A percentile compares a stretch with the other conserved stretches of the same genome.
Evolutionary conservation across 2,113 vertebrate species (phyloP).

Genomic region (Syrrhaptes paradoxus): DNA sequence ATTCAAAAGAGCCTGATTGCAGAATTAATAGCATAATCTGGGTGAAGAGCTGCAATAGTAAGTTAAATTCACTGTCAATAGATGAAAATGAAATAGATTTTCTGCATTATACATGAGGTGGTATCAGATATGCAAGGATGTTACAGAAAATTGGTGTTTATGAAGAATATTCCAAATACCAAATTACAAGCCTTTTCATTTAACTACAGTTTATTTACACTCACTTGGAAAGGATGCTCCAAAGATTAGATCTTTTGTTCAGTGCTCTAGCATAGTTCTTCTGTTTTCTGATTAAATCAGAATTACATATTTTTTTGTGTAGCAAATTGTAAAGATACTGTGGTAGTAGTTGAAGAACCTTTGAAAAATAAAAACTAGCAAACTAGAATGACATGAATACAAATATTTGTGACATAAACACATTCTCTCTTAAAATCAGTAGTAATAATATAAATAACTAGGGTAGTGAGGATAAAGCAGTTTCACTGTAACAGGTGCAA

Average conservation of each 20-base stretch:
- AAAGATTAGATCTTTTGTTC: constrained; percentile 74
- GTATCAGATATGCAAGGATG: constrained; percentile 76
- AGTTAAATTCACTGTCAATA: constrained; percentile 80
- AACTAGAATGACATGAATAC: constrained; percentile 9
- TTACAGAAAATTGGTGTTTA: constrained; percentile 79
- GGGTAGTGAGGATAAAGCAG: background rate
- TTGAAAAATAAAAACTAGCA: constrained; percentile 24
- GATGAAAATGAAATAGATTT: constrained; percentile 78
- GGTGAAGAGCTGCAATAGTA: constrained; percentile 67
- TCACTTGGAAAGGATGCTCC: constrained; percentile 63
- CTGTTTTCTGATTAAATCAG: constrained; percentile 61
- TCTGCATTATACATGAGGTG: constrained; percentile 80
- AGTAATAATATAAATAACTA: constrained; percentile 1
- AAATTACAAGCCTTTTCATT: constrained; percentile 77
- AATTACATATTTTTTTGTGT: constrained; percentile 51
- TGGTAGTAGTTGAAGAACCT: background rate
- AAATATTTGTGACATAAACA: constrained; percentile 40
- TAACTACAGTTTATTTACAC: constrained; percentile 74
- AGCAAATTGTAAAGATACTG: constrained; percentile 5
- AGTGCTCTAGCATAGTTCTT: constrained; percentile 25
- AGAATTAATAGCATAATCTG: constrained; percentile 78
- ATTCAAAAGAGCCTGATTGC: constrained; percentile 76
- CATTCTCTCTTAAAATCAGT: constrained; percentile 59
- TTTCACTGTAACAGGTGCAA: constrained; percentile 75
- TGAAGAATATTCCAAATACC: constrained; percentile 77